Base-by-base conservation (phyloP, 2,888 invertebrate species). In the Drosophila hamatofila region DNA sequence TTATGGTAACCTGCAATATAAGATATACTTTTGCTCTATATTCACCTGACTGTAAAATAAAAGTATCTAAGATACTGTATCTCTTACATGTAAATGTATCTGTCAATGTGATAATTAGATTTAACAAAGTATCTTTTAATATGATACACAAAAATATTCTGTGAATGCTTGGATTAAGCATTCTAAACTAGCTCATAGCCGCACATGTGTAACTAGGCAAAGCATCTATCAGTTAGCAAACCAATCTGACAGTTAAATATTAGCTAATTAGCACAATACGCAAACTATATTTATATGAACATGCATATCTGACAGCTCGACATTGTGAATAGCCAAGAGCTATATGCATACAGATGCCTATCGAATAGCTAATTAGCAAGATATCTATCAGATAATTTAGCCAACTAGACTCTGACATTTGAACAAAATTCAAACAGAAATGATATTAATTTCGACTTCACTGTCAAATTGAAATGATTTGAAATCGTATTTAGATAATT, bases 401-500 rank as follows among this genome's bases (percentile, higher is more conserved):
- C 5, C 30, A 51, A 14, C 3, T 33, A 6, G 5, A 18, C 7
- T 14, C 27, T 7, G 30, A 18, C 49, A 49, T 18, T 33, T 33
- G 33, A 18, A 14, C 18, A 49, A 2, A 48, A 48, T 18, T 12
- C n/a, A 18, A 35, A 21, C 33, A 11, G 49, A 33, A 12, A 21
- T 7, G 18, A 1, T 30, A 18, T n/a, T n/a, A 0, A 33, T 21
- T 51, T 33, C 14, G 21, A 33, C 14, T 33, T 21, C 14, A 9
- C 12, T 18, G 30, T 52, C 30, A 16, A 51, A 16, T 33, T 51
- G 14, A 16, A 12, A 9, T n/a, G 6, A 37, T 37, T 37, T 37
- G 23, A 33, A 33, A n/a, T 39, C 21, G 21, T 5, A 46, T 39
- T 33, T 33, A 16, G 33, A 48, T 54, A 44, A 49, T 42, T 55